Conservation (phyloP, 2,797 vertebrate genomes). For the Remorina albescens region DNA sequence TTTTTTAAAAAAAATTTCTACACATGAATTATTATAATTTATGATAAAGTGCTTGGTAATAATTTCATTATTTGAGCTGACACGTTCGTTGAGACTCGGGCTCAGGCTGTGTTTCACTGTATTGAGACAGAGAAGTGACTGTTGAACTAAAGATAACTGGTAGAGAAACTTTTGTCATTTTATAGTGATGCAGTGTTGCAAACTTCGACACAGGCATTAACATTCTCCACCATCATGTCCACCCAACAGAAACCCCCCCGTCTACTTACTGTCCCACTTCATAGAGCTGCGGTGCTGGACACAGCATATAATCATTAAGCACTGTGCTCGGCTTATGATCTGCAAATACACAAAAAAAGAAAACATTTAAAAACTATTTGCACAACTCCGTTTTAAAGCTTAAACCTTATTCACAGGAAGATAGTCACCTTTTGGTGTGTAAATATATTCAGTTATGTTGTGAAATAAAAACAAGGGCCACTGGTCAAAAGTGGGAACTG, state of each 20-base stretch:
- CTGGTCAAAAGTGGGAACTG: neutral
- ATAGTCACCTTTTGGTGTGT: too few species aligned
- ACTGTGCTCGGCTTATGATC: slow-evolving; percentile 86
- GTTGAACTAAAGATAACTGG: too few species aligned
- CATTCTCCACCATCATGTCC: neutral
- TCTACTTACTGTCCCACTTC: slow-evolving; percentile 93
- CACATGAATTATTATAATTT: neutral
- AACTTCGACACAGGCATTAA: too few species aligned
- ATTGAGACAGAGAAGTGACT: too few species aligned
- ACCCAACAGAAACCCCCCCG: neutral
- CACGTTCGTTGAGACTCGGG: neutral
- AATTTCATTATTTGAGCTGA: neutral
- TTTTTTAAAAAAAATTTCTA: too few species aligned
- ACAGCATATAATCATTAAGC: slow-evolving; percentile 87
- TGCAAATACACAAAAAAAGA: slow-evolving; percentile 72
- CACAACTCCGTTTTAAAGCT: neutral
- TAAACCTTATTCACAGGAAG: too few species aligned
- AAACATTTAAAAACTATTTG: neutral
- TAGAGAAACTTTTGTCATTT: too few species aligned
- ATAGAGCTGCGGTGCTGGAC: slow-evolving; percentile 89
- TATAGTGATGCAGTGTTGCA: too few species aligned
- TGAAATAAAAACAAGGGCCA: too few species aligned
- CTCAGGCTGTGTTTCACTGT: too few species aligned
- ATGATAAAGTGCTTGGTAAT: neutral
- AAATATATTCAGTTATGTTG: neutral